Evolutionary conservation across 2,888 invertebrate species (phyloP), one percentile per base, ranked within the genome.

Genomic region (Thyatira batis): DNA sequence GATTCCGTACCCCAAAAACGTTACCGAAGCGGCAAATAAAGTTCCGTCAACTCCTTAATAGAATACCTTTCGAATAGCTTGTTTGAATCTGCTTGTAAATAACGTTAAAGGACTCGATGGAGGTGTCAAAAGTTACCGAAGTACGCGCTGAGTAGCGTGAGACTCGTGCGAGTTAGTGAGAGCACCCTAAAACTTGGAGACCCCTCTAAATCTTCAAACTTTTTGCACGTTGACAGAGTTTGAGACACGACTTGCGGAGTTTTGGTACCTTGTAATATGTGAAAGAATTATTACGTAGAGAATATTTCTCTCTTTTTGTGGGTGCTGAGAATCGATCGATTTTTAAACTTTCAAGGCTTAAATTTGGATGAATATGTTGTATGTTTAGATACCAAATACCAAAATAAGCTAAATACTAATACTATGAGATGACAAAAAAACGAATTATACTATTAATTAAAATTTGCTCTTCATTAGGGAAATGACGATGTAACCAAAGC

Each of bases 181-280:
- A 75, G 72, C 75, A 74, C 73, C 27, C 73, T 69, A 49, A 74
- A 84, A 83, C 72, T 83, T 72, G 60, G 63, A 63, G 73, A 81
- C 79, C 82, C 71, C 80, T 78, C 75, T 84, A 84, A 85, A 84
- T 85, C 80, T 82, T 73, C 67, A 45, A 84, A 84, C 77, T 84
- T 84, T 76, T 68, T 69, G 65, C 62, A 69, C 68, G 81, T 78
- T 81, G 80, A 82, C 81, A 81, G 69, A 63, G 59, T 69, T 70
- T 69, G 70, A 76, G 70, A 76, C 75, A 77, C 69, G 76, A 77
- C 76, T 81, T 76, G 57, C 61, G 52, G 64, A 78, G 76, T 73
- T 75, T 70, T 65, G 57, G 60, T 56, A 66, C 69, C 65, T 69
- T 28, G 28, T 48, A 28, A 20, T 27, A 4, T 46, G 27, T 27